Conservation (phyloP, 2,113 vertebrate genomes). For the Ctenomys sociabilis region DNA sequence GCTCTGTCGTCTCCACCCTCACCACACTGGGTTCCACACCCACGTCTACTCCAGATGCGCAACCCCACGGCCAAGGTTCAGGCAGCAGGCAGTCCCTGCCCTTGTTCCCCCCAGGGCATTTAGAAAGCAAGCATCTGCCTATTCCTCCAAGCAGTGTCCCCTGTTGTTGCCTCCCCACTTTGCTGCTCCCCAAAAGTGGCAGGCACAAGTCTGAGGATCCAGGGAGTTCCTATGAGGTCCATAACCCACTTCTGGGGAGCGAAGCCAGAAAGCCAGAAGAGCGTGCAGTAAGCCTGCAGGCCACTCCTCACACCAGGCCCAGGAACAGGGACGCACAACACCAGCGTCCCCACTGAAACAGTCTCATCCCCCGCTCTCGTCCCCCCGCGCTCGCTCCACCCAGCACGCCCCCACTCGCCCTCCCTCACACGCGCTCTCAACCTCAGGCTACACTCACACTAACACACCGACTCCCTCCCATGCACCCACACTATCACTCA, state of each 20-base stretch:
- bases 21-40: background rate
- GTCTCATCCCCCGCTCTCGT: no score
- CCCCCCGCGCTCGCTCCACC: background rate
- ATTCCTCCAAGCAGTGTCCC: background rate
- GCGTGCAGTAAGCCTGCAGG: background rate
- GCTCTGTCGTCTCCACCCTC: background rate
- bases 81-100: background rate
- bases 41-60: background rate
- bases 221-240: background rate
- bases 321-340: background rate
- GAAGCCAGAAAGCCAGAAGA: background rate
- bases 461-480: background rate
- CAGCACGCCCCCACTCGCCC: background rate
- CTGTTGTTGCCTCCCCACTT: no score
- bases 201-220: background rate
- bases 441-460: background rate
- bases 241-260: background rate
- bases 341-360: no score
- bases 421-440: background rate
- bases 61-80: background rate
- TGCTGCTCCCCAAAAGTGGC: fast-evolving
- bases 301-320: background rate
- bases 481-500: background rate
- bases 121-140: background rate
- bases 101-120: no score